Conservation (phyloP, 2,797 vertebrate genomes). For the Margarornis squamiger region DNA sequence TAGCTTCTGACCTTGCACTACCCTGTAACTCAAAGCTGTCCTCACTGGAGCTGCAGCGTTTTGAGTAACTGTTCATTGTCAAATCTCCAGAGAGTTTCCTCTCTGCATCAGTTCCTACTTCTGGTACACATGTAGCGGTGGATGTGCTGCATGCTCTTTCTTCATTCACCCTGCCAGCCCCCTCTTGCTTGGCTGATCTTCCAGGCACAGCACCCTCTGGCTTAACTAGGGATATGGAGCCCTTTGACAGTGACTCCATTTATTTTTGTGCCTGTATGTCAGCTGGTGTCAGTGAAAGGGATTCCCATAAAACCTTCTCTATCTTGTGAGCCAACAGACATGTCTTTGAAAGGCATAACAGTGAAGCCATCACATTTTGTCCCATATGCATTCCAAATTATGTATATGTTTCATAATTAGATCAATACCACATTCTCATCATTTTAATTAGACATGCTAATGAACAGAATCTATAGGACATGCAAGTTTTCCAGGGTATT, state of each 20-base stretch:
- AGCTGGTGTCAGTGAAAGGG: neutral
- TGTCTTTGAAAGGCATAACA: neutral
- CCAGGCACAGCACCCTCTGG: constrained; percentile 25
- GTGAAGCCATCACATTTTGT: neutral
- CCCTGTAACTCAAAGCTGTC: constrained; percentile 80
- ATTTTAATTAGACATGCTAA: constrained; percentile 60
- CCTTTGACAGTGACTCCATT: constrained; percentile 1
- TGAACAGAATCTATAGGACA: constrained; percentile 35
- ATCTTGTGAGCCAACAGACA: neutral
- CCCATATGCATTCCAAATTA: neutral
- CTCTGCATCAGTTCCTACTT: neutral
- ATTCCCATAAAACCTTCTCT: neutral
- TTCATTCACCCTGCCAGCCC: neutral
- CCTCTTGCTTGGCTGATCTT: constrained; percentile 1
- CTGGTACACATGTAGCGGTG: neutral
- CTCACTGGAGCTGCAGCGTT: constrained; percentile 69
- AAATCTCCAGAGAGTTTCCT: neutral
- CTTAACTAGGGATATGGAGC: constrained; percentile 11
- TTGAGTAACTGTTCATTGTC: constrained; percentile 56
- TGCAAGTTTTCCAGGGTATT: constrained; percentile 48
- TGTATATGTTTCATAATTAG: constrained; percentile 30
- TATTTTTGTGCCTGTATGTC: neutral
- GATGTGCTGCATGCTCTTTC: neutral
- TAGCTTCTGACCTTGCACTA: constrained; percentile 76
- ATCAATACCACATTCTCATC: constrained; percentile 20